These are phyloP conservation scores for Colaptes auratus DNA, from an alignment of 2,113 vertebrate species.

Conservation along the genomic window DNA sequence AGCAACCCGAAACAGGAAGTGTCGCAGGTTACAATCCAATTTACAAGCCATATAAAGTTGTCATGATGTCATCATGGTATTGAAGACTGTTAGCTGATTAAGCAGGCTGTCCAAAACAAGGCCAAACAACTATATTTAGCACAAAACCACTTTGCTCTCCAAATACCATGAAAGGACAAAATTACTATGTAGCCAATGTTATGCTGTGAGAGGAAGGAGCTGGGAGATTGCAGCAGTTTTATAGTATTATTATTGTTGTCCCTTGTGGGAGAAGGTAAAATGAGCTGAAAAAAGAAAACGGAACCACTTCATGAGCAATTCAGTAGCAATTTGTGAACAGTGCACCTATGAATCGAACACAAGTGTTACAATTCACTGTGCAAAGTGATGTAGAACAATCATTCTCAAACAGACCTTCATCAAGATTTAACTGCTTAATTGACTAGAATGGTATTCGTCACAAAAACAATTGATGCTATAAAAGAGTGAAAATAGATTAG, in stretches of 20 bases:
- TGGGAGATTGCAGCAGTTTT: neutral
- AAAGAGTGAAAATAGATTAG: neutral
- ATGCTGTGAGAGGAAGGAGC: neutral
- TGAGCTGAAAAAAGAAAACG: neutral
- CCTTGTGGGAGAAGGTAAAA: neutral
- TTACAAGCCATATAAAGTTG: too few relatives aligned
- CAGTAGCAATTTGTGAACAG: neutral
- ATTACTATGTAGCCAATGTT: neutral
- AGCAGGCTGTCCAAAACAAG: too few relatives aligned
- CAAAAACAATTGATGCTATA: neutral
- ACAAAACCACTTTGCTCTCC: neutral
- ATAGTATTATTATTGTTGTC: neutral
- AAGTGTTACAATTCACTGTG: neutral
- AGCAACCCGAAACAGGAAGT: too few relatives aligned
- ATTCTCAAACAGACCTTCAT: neutral
- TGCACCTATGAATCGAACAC: fast-evolving
- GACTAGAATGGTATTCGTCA: neutral
- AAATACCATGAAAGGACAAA: neutral
- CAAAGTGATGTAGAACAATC: neutral
- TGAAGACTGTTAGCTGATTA: too few relatives aligned
- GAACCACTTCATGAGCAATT: neutral
- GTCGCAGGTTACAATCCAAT: too few relatives aligned
- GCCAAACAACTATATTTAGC: too few relatives aligned
- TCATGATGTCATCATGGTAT: too few relatives aligned
- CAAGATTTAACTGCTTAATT: neutral